Conservation (phyloP, 2,888 invertebrate species). For the Sabellastarte sp. region DNA sequence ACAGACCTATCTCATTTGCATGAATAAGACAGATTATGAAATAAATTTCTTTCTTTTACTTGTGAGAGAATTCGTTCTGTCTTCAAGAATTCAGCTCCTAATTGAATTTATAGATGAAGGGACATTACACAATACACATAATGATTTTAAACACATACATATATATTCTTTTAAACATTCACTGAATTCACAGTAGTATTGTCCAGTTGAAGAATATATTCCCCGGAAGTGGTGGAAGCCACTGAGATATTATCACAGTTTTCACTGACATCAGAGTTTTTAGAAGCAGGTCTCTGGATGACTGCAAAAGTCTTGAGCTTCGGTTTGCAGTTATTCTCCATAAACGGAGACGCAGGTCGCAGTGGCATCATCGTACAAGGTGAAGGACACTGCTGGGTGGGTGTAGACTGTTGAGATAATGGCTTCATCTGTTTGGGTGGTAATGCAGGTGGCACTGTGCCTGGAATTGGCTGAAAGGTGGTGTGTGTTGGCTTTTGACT, state of each 20-base stretch:
- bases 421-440: not conserved
- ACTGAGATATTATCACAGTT: not conserved
- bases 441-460: not conserved
- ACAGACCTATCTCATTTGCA: too few species aligned
- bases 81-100: too few species aligned
- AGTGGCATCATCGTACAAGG: not conserved
- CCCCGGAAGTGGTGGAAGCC: not conserved
- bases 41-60: too few species aligned
- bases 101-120: too few species aligned
- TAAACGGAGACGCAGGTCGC: not conserved
- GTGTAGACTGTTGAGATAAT: too few species aligned
- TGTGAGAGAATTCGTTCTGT: too few species aligned
- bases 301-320: too few species aligned
- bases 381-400: too few species aligned
- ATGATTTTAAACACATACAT: too few species aligned
- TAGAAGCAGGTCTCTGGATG: not conserved
- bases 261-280: not conserved
- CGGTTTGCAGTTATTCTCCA: not conserved
- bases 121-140: too few species aligned
- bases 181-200: not conserved
- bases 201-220: not conserved
- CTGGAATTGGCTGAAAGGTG: not conserved
- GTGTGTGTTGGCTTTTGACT: not conserved
- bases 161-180: not conserved
- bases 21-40: too few species aligned